Evolutionary conservation across 2,113 vertebrate species (phyloP).

Genomic region (Bufo bufo): DNA sequence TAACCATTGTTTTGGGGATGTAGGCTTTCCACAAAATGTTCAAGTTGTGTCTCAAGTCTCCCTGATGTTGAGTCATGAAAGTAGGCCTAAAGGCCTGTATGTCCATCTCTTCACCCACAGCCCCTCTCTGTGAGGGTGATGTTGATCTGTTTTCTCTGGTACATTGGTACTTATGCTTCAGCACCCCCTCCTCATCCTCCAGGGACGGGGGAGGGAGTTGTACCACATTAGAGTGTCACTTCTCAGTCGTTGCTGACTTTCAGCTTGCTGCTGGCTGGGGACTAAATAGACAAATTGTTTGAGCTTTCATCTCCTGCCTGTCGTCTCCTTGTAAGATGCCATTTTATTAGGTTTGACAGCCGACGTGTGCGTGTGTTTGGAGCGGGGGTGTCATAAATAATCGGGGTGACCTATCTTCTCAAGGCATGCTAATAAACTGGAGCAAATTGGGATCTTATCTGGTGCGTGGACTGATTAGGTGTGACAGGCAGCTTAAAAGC

Average conservation of each 20-base stretch:
- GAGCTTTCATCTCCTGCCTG: slow-evolving; percentile 39
- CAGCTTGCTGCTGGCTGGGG: slow-evolving; percentile 25
- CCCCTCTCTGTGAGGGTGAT: not conserved
- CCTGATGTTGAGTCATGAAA: too few species aligned
- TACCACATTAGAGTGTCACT: not conserved
- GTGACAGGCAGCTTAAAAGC: slow-evolving; percentile 52
- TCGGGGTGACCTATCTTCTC: slow-evolving; percentile 53
- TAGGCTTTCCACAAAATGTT: too few species aligned
- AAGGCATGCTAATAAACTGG: slow-evolving; percentile 48
- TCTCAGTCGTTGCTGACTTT: slow-evolving; percentile 14
- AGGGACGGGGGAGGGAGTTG: not conserved
- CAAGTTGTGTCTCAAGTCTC: too few species aligned
- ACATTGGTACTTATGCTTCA: not conserved
- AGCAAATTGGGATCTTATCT: slow-evolving; percentile 46
- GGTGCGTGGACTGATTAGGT: slow-evolving; percentile 42
- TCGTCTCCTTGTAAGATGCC: not conserved
- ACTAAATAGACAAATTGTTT: slow-evolving; percentile 26
- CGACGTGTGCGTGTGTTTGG: slow-evolving; percentile 34
- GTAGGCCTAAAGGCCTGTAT: too few species aligned
- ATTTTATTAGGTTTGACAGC: slow-evolving; percentile 53
- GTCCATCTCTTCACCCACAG: too few species aligned
- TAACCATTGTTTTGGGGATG: too few species aligned
- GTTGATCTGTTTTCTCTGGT: not conserved
- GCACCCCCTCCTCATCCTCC: not conserved
- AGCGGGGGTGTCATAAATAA: slow-evolving; percentile 49